Conservation (phyloP, 2,888 invertebrate species). For the Drosophila acutilabella region DNA sequence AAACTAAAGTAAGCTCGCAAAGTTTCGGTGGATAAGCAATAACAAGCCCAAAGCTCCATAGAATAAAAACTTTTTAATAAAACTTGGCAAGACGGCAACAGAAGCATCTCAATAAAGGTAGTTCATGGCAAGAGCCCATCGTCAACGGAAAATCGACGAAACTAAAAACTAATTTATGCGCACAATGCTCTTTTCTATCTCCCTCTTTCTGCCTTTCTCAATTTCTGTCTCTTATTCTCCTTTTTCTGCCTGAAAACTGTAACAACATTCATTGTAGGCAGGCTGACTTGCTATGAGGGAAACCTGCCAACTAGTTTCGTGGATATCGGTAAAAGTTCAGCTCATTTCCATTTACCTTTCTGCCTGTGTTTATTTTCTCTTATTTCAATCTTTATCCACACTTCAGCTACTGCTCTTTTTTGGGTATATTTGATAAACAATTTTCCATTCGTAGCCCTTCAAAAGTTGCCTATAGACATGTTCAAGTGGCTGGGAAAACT, state of each 20-base stretch:
- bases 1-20: not conserved
- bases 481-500: conserved; percentile 39
- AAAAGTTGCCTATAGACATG: conserved; percentile 53
- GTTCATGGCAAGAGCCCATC: conserved; percentile 5
- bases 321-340: conserved; percentile 55
- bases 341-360: conserved; percentile 43
- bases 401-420: conserved; percentile 25
- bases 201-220: not conserved
- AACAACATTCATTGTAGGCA: conserved; percentile 20
- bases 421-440: conserved; percentile 58
- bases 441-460: conserved; percentile 27
- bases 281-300: conserved; percentile 21
- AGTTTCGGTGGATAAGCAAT: conserved; percentile 7
- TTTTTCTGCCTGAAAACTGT: conserved; percentile 25
- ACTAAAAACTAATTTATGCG: conserved; percentile 58
- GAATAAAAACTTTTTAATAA: conserved; percentile 22
- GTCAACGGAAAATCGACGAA: conserved; percentile 38
- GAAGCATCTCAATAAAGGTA: conserved; percentile 27
- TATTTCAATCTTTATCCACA: conserved; percentile 50
- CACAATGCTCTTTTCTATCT: conserved; percentile 33
- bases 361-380: conserved; percentile 11
- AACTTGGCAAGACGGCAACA: conserved; percentile 16
- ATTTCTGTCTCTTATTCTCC: no score
- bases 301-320: conserved; percentile 34
- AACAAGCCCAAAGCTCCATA: conserved; percentile 7